These are phyloP conservation scores for Pantala flavescens DNA, from an alignment of 1,140 invertebrate genomes.

Conservation along the genomic window DNA sequence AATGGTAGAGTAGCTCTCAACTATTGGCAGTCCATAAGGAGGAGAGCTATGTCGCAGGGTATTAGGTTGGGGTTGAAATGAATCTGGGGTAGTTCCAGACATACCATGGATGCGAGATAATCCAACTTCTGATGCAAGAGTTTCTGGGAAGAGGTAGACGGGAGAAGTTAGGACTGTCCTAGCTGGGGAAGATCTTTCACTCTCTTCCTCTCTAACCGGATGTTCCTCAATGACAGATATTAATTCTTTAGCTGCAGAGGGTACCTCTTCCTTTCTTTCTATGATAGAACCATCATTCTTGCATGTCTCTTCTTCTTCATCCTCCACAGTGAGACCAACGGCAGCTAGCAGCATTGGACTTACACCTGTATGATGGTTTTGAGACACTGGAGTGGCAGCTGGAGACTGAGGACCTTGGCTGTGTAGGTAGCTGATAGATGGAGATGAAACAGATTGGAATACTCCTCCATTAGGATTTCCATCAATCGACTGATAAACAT, in stretches of 20 bases:
- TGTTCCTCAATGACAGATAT: not conserved
- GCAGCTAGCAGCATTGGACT: not conserved
- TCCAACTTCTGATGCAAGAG: not conserved
- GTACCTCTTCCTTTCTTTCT: not conserved
- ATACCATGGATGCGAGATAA: not conserved
- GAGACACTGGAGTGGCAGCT: not conserved
- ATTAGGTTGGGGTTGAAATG: slow-evolving; percentile 31
- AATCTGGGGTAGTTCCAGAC: not conserved
- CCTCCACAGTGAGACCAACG: not conserved
- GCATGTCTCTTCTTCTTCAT: not conserved
- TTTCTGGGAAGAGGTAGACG: not conserved
- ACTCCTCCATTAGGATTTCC: not conserved
- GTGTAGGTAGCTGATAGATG: not conserved
- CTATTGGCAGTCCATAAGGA: slow-evolving; percentile 33
- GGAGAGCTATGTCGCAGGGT: slow-evolving; percentile 45
- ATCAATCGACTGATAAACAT: not conserved
- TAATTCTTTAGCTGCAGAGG: not conserved
- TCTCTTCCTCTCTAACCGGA: not conserved
- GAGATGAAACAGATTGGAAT: not conserved
- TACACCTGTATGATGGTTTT: not conserved
- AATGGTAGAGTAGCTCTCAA: slow-evolving; percentile 27
- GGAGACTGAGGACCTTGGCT: not conserved
- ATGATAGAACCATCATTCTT: not conserved
- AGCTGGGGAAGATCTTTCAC: not conserved
- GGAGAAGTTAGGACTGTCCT: not conserved